Evolutionary conservation across 1,140 invertebrate genomes (phyloP).

Genomic region (Brachystomella parvula): DNA sequence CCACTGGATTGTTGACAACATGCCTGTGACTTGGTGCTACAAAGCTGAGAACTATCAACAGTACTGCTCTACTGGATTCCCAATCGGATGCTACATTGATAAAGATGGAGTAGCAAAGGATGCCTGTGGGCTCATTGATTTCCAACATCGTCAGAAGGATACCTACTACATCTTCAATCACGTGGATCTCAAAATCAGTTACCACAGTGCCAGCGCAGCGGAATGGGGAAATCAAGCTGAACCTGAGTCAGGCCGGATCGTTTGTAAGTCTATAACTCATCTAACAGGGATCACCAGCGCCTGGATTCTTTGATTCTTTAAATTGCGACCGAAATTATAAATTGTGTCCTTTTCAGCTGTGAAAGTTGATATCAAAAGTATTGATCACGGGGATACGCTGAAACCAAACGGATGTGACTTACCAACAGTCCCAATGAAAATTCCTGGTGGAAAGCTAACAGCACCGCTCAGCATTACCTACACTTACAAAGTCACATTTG

Average conservation of each 20-base stretch:
- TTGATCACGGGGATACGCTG: constrained; percentile 52
- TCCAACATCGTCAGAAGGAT: constrained; percentile 39
- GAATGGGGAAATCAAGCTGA: constrained; percentile 72
- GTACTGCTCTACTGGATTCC: constrained; percentile 90
- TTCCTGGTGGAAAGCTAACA: constrained; percentile 51
- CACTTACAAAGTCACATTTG: constrained; percentile 78
- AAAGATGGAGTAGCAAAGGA: constrained; percentile 52
- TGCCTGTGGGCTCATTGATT: constrained; percentile 52
- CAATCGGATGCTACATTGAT: constrained; percentile 78
- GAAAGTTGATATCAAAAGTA: constrained; percentile 70
- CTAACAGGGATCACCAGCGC: not conserved
- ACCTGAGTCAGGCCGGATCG: constrained; percentile 79
- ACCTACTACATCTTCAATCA: constrained; percentile 94
- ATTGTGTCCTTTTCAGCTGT: constrained; percentile 46
- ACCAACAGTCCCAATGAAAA: constrained; percentile 54
- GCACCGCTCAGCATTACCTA: constrained; percentile 57
- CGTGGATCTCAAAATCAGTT: constrained; percentile 84
- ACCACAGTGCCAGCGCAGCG: constrained; percentile 75
- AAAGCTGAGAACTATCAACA: constrained; percentile 62
- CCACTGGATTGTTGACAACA: constrained; percentile 97
- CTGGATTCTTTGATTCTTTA: not conserved
- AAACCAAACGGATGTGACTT: constrained; percentile 49
- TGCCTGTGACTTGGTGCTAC: constrained; percentile 96
- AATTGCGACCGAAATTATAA: not conserved
- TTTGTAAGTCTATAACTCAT: constrained; percentile 51